Evolutionary conservation across 2,888 invertebrate genomes (phyloP).

Genomic region (Itoplectis maculator): DNA sequence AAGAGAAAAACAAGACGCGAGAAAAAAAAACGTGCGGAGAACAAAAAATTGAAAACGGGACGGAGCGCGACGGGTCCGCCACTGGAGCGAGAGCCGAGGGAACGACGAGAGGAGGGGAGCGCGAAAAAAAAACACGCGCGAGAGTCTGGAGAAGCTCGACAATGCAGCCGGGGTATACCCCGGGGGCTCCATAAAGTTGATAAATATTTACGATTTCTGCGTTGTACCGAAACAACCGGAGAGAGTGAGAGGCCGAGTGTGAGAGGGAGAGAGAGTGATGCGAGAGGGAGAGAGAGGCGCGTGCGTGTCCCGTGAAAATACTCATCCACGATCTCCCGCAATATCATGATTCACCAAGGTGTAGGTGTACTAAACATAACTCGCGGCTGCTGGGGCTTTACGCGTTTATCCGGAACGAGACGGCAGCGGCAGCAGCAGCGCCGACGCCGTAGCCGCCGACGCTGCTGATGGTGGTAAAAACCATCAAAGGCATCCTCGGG

Average conservation of each 20-base stretch:
- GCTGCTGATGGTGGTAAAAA: conserved; percentile 31
- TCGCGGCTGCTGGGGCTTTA: conserved; percentile 26
- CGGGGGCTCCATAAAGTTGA: conserved; percentile 76
- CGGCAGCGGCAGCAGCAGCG: too few relatives aligned
- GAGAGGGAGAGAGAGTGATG: conserved; percentile 31
- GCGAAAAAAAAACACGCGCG: conserved; percentile 40
- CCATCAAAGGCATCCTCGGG: conserved; percentile 46
- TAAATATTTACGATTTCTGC: conserved; percentile 78
- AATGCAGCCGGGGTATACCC: conserved; percentile 58
- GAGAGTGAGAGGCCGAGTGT: too few relatives aligned
- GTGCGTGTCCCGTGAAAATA: conserved; percentile 56
- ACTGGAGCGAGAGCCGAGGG: conserved; percentile 20
- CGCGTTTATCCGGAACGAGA: conserved; percentile 42
- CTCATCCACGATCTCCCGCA: conserved; percentile 26
- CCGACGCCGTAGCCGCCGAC: conserved; percentile 5
- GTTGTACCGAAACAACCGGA: conserved; percentile 31
- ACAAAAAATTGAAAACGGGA: conserved; percentile 14
- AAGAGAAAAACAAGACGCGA: neutral
- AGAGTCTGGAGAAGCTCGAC: conserved; percentile 45
- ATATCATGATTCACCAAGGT: conserved; percentile 37
- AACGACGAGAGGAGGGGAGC: conserved; percentile 5
- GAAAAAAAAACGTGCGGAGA: conserved; percentile 7
- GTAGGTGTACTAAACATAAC: conserved; percentile 41
- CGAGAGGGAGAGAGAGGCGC: conserved; percentile 38
- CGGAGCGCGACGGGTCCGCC: conserved; percentile 14